Evolutionary conservation across 1,140 invertebrate species (phyloP), one percentile per base, ranked within the genome.

Genomic region (Whitmania pigra): DNA sequence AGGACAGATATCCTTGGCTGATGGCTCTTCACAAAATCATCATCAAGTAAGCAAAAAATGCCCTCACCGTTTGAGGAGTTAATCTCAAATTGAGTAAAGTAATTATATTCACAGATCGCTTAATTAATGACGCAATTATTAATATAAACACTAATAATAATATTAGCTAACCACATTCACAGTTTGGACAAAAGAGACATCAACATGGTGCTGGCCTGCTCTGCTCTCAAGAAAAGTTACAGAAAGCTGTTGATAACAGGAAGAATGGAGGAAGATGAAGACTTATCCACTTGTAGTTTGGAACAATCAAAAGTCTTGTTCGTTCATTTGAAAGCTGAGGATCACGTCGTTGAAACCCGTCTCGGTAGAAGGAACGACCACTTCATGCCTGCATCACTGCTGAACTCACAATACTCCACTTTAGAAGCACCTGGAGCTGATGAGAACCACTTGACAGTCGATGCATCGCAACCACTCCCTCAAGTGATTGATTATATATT

Each of bases 1-100:
- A 63, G 57, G 57, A 63, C 29, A 63, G 57, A 31, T 17, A 63
- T 31, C 57, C 57, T 18, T 63, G 57, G 57, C 57, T 63, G 1
- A 0, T 63, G 57, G 11, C 15, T 25, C 22, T 63, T 63, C 57
- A 63, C 29, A 22, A 63, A 22, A 13, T 63, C 22, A 63, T 63
- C 22, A 63, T 13, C 22, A 22, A 63, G 57, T 63, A 63, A 31
- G 22, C 29, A 15, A 11, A 17, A 7, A 17, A 63, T 25, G 18
- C 29, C 29, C 7, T 63, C 29, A 22, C 22, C 6, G 9, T 17
- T 11, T 13, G 9, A 57, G 9, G 20, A 57, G 54, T n/a, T 57
- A 57, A 57, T 3, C 3, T 63, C 57, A 25, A 22, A 63, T 25
- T 31, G 9, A 5, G 20, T 57, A 57, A 57, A 57, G 20, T 9